Conservation (phyloP, 2,113 vertebrate genomes). For the Herpailurus yagouaroundi region DNA sequence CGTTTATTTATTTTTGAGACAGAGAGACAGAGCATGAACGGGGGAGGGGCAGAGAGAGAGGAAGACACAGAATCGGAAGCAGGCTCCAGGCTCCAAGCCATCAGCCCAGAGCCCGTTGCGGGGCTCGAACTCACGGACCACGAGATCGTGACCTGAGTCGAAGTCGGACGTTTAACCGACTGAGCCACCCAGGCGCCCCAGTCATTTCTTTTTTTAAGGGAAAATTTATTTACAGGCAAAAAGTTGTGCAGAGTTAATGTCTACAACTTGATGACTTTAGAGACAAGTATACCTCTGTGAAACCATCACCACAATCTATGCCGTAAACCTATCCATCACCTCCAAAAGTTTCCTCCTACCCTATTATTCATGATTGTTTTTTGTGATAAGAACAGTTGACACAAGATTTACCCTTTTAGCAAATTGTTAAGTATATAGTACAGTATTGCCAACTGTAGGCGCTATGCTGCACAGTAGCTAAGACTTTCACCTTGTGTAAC, state of each 20-base stretch:
- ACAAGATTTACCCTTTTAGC: not conserved
- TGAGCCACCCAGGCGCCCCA: too few relatives aligned
- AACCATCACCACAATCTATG: not conserved
- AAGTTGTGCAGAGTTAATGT: not conserved
- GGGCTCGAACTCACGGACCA: too few relatives aligned
- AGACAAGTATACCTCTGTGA: not conserved
- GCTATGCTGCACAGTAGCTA: not conserved
- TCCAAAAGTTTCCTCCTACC: not conserved
- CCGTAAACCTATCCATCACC: not conserved
- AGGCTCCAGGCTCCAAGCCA: too few relatives aligned
- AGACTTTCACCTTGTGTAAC: not conserved
- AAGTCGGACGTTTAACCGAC: too few relatives aligned
- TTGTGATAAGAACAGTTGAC: not conserved
- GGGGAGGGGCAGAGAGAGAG: too few relatives aligned
- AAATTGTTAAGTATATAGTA: not conserved
- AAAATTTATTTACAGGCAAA: not conserved
- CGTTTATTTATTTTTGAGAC: too few relatives aligned
- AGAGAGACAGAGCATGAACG: too few relatives aligned
- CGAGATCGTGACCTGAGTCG: too few relatives aligned
- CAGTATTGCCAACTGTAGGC: not conserved
- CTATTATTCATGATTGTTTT: not conserved
- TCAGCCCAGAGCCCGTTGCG: too few relatives aligned
- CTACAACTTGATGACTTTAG: not conserved
- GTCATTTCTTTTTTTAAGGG: not conserved
- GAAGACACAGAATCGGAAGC: too few relatives aligned